phyloP scores from a whole-genome alignment of 2,797 vertebrate genomes.

The Sylvilagus floridanus region DNA sequence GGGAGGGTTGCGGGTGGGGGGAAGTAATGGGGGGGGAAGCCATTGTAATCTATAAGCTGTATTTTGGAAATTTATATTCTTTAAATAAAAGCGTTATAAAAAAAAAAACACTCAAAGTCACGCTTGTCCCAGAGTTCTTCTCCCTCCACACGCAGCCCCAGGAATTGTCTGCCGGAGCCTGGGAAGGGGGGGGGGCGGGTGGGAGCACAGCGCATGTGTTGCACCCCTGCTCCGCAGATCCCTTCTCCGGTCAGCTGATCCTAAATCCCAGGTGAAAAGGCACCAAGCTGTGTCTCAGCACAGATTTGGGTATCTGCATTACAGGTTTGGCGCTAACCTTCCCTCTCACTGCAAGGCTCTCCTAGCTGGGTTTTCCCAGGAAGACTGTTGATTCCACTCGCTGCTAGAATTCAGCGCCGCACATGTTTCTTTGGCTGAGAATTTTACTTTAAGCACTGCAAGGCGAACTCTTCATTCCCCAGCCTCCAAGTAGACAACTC shows the following conservation, averaged over 20 bases:
- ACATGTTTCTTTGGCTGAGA: slow-evolving; percentile 44
- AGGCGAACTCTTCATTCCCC: slow-evolving; percentile 32
- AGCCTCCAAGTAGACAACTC: slow-evolving; percentile 62
- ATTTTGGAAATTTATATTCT: no score
- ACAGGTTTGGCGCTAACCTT: not conserved
- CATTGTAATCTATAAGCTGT: no score
- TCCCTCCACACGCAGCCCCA: not conserved
- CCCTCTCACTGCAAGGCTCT: slow-evolving; percentile 4
- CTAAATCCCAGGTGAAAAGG: not conserved
- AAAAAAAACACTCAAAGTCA: slow-evolving; percentile 44
- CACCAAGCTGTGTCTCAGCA: not conserved
- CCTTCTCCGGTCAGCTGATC: slow-evolving; percentile 23
- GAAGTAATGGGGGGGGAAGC: no score
- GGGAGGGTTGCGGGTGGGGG: no score
- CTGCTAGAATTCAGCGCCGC: not conserved
- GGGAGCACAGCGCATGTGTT: not conserved
- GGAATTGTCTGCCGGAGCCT: not conserved
- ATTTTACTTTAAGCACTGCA: slow-evolving; percentile 71
- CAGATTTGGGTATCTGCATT: not conserved
- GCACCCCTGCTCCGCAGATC: not conserved
- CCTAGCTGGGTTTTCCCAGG: not conserved
- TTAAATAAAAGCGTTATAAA: no score
- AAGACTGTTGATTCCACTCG: not conserved
- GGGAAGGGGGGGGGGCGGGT: not conserved
- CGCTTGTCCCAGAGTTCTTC: not conserved